Evolutionary conservation across 2,113 vertebrate species (phyloP), one percentile per base, ranked within the genome.

Genomic region (Theropithecus gelada): DNA sequence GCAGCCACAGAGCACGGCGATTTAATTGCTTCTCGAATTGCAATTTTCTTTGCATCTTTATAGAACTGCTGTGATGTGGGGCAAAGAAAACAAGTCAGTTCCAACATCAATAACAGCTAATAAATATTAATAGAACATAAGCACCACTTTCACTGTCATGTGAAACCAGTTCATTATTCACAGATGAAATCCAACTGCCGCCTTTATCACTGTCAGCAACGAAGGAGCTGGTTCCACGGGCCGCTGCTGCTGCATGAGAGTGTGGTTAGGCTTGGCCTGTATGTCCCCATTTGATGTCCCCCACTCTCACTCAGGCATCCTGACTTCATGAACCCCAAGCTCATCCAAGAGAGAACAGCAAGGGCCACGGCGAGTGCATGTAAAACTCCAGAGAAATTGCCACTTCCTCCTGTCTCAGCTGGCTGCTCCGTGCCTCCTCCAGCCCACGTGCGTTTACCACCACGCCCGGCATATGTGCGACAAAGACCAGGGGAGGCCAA

Each of bases 111-210:
- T 83, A 97, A 96, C 61, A 32, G 75, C 95, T 95, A 96, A 96
- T 98, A 98, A 97, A 98, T 97, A 98, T 96, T 95, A 98, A 98
- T n/a, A 80, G 2, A 81, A 93, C 91, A 68, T 59, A 93, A 97
- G 88, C 76, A 38, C 73, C 64, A 55, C 96, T 94, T 96, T 92
- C 22, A 88, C 86, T 87, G 96, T 64, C 72, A 66, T 52, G 88
- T 35, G 93, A 97, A 98, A 84, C 83, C 97, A 79, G 93, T 78
- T 98, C 94, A 94, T 94, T 93, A 97, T 76, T 96, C 96, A 52
- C 68, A 95, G 94, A 95, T 81, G 94, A 98, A 97, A 97, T 64
- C 93, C 70, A 76, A 82, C 93, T 50, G 96, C 95, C 52, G 78
- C 86, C 95, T 98, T 92, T 75, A 93, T 95, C 96, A 66, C 96